Evolutionary conservation across 2,888 invertebrate genomes (phyloP).

Genomic region (Pristionchus entomophagus): DNA sequence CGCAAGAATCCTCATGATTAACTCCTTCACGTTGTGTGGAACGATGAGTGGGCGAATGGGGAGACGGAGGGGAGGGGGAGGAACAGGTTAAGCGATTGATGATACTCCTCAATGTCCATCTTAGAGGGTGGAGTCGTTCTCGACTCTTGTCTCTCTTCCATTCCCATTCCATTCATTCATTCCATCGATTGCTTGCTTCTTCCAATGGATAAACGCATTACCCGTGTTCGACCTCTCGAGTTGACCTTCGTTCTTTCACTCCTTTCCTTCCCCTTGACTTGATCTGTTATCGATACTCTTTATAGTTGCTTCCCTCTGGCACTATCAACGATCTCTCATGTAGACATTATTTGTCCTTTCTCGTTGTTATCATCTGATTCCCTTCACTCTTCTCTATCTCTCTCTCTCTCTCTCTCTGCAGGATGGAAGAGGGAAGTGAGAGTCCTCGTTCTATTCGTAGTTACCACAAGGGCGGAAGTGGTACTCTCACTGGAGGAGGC

Average conservation of each 20-base stretch:
- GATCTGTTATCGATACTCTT: constrained; percentile 20
- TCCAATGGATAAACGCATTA: constrained; percentile 29
- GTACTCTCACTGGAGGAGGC: constrained; percentile 69
- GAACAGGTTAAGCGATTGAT: constrained; percentile 45
- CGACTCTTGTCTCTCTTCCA: background rate
- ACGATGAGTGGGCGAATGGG: background rate
- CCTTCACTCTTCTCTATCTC: background rate
- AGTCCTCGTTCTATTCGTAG: constrained; percentile 45
- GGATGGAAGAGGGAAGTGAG: constrained; percentile 43
- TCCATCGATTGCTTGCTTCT: constrained; percentile 12
- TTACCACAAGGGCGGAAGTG: constrained; percentile 58
- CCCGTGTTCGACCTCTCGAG: constrained; percentile 11
- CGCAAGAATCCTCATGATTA: background rate
- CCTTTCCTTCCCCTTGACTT: background rate
- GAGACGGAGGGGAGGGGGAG: background rate
- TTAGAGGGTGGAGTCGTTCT: constrained; percentile 40
- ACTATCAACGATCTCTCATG: constrained; percentile 20
- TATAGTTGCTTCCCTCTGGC: constrained; percentile 4
- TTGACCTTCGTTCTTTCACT: constrained; percentile 45
- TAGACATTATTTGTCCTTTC: background rate
- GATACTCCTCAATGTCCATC: constrained; percentile 28
- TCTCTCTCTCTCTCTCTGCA: background rate
- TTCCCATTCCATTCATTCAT: background rate
- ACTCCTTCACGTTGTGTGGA: background rate
- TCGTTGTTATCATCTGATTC: background rate